Conservation (phyloP, 1,140 invertebrate genomes). For the Ladona fulva region DNA sequence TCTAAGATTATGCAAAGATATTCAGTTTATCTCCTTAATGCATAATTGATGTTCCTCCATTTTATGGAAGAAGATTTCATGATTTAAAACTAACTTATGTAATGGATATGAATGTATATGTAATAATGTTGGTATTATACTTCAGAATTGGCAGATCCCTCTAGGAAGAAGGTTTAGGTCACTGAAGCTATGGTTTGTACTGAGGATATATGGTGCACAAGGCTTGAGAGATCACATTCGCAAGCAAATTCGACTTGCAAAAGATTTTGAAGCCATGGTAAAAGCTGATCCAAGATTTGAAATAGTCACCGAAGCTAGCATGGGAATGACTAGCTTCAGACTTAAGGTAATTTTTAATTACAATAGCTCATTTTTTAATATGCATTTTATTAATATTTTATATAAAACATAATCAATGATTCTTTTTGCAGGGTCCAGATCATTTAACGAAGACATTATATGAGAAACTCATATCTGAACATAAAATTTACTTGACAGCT, state of each 20-base stretch:
- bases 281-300: constrained; percentile 43
- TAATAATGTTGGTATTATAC: background rate
- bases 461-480: constrained; percentile 43
- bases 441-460: constrained; percentile 42
- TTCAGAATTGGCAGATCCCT: constrained; percentile 54
- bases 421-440: constrained; percentile 40
- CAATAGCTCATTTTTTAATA: background rate
- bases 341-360: constrained; percentile 36
- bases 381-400: background rate
- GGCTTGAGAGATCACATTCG: constrained; percentile 46
- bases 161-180: constrained; percentile 53
- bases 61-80: too few relatives aligned
- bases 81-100: background rate
- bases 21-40: too few relatives aligned
- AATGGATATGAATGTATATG: background rate
- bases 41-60: too few relatives aligned
- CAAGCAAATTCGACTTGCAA: constrained; percentile 42
- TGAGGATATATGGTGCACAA: constrained; percentile 45
- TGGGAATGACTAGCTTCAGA: constrained; percentile 52
- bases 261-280: constrained; percentile 42
- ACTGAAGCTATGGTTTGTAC: constrained; percentile 57
- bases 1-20: too few relatives aligned
- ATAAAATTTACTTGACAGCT: constrained; percentile 49
- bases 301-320: constrained; percentile 38
- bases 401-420: background rate